These are phyloP conservation scores for Mungos mungo DNA, from an alignment of 2,113 vertebrate genomes.

Conservation along the genomic window DNA sequence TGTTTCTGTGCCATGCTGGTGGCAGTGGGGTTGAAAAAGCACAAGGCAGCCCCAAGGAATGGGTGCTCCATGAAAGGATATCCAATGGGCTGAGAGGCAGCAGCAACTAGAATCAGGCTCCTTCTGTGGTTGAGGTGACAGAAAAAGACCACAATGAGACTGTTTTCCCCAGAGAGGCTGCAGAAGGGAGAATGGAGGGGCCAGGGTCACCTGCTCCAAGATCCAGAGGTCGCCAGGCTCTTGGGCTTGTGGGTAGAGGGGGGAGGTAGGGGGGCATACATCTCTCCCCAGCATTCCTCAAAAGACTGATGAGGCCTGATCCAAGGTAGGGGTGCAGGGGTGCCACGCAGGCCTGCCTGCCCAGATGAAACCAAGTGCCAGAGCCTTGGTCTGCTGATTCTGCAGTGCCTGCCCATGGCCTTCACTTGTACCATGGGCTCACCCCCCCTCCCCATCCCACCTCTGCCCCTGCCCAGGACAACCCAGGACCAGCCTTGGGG, in stretches of 20 bases:
- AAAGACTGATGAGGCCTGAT: neutral
- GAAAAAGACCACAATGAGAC: neutral
- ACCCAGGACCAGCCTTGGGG: neutral
- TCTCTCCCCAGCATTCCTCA: neutral
- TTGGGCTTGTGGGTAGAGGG: neutral
- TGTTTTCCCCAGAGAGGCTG: neutral
- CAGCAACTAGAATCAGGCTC: neutral
- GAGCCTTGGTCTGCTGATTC: neutral
- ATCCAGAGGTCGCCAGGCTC: neutral
- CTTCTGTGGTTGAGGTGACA: neutral
- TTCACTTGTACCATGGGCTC: neutral
- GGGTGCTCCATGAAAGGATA: neutral
- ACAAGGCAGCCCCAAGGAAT: neutral
- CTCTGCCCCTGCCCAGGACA: neutral
- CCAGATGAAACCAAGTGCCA: neutral
- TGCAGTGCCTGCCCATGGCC: neutral
- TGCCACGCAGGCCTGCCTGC: neutral
- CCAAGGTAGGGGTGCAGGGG: rapidly evolving
- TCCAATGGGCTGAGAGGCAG: neutral
- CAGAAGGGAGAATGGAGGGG: neutral
- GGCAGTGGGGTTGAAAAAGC: slow-evolving; percentile 22
- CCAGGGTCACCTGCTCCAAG: neutral
- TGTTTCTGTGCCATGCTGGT: slow-evolving; percentile 28
- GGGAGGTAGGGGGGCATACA: neutral
- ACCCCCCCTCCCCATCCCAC: neutral